Evolutionary conservation across 1,140 invertebrate species (phyloP).

Genomic region (Tetramorium simillimum): DNA sequence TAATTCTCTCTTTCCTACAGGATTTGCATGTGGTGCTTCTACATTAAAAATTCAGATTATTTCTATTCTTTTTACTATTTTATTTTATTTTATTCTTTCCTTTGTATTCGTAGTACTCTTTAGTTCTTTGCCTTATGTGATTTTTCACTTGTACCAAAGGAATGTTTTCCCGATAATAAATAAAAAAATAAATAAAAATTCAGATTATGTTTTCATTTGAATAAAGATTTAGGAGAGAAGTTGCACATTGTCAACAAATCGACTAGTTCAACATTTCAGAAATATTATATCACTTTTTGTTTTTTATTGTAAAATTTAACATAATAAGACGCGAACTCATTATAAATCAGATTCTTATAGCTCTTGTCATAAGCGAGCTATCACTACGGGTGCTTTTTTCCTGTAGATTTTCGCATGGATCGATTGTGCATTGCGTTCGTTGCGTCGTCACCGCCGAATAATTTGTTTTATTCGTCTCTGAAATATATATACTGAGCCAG

Average conservation of each 20-base stretch:
- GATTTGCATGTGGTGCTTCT: not conserved
- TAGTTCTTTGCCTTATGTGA: too few relatives aligned
- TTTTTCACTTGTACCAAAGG: too few relatives aligned
- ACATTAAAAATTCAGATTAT: not conserved
- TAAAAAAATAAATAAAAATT: not conserved
- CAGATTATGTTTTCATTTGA: not conserved
- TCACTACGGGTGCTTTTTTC: slow-evolving; percentile 24
- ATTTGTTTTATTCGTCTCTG: slow-evolving; percentile 80
- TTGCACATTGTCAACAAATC: not conserved
- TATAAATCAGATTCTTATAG: slow-evolving; percentile 31
- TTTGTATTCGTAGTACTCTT: too few relatives aligned
- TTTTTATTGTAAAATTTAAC: slow-evolving; percentile 15
- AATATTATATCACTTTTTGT: not conserved
- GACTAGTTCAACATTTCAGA: not conserved
- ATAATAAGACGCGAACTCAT: not conserved
- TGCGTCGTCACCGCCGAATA: slow-evolving; percentile 70
- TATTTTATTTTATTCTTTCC: too few relatives aligned
- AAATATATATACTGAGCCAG: slow-evolving; percentile 65
- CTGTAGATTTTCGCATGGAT: slow-evolving; percentile 58
- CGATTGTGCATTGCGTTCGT: slow-evolving; percentile 53
- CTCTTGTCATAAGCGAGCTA: slow-evolving; percentile 22
- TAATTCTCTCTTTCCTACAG: not conserved
- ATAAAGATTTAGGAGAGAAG: not conserved
- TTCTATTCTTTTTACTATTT: too few relatives aligned
- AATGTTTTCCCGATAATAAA: too few relatives aligned